Evolutionary conservation across 1,140 invertebrate species (phyloP).

Genomic region (Eriosoma lanigerum): DNA sequence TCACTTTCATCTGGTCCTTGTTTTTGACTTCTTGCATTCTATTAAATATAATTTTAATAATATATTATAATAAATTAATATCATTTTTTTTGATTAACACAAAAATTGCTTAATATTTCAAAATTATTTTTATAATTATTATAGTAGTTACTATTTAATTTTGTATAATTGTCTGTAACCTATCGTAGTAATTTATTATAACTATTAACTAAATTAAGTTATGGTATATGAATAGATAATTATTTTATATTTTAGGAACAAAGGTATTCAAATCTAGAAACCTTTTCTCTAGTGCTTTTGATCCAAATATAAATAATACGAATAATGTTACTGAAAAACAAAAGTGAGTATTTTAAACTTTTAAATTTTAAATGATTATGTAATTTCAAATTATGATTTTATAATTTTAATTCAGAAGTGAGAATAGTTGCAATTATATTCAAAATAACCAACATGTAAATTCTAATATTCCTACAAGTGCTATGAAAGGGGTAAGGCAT

Average conservation of each 20-base stretch:
- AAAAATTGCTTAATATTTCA: too few relatives aligned
- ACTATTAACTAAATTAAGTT: too few relatives aligned
- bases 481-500: conserved; percentile 25
- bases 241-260: conserved; percentile 24
- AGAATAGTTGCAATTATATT: not conserved
- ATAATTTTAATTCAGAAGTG: not conserved
- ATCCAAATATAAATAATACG: conserved; percentile 12
- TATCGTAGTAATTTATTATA: too few relatives aligned
- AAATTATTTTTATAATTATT: too few relatives aligned
- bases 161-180: too few relatives aligned
- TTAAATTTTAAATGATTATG: too few relatives aligned
- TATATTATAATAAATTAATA: too few relatives aligned
- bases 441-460: conserved; percentile 4
- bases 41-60: too few relatives aligned
- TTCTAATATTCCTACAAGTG: not conserved
- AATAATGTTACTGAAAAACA: not conserved
- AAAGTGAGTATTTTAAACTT: not conserved
- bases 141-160: too few relatives aligned
- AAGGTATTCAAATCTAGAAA: conserved; percentile 40
- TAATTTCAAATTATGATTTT: not conserved
- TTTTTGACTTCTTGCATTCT: conserved; percentile 33
- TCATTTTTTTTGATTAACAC: too few relatives aligned
- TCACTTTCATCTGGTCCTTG: conserved; percentile 6
- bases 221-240: not conserved
- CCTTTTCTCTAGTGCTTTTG: not conserved